Percentiles rank a stretch among this genome's conserved stretches.
These are phyloP conservation scores for Mythimna impura DNA, from an alignment of 2,888 invertebrate species.

Conservation along the genomic window DNA sequence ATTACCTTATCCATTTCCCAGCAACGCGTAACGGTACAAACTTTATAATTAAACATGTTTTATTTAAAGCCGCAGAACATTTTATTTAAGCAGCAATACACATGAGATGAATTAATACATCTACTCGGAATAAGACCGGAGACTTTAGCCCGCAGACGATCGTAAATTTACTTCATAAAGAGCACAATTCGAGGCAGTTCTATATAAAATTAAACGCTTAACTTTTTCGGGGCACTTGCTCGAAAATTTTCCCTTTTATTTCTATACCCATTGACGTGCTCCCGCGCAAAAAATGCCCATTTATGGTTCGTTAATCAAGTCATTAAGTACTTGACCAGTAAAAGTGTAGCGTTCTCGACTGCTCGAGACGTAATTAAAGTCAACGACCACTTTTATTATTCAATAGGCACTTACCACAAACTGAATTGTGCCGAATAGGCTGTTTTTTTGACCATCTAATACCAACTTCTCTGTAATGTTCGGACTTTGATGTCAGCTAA, in stretches of 20 bases:
- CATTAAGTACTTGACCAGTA: constrained; percentile 68
- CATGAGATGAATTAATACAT: constrained; percentile 60
- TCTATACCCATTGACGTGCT: constrained; percentile 53
- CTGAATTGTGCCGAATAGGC: constrained; percentile 56
- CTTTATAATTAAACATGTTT: constrained; percentile 58
- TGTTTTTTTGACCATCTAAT: constrained; percentile 64
- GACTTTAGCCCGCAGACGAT: constrained; percentile 56
- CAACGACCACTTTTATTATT: constrained; percentile 67
- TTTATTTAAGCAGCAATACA: constrained; percentile 48
- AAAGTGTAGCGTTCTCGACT: constrained; percentile 57
- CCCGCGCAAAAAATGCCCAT: constrained; percentile 62
- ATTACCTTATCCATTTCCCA: constrained; percentile 22
- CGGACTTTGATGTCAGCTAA: constrained; percentile 66
- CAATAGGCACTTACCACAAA: constrained; percentile 65
- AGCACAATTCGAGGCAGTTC: constrained; percentile 50
- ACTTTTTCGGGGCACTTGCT: constrained; percentile 48
- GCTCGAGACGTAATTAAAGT: constrained; percentile 70
- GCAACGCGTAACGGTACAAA: constrained; percentile 30
- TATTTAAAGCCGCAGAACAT: constrained; percentile 47
- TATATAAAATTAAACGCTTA: constrained; percentile 60
- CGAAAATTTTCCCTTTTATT: constrained; percentile 56
- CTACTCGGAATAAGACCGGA: constrained; percentile 41
- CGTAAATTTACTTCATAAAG: constrained; percentile 63
- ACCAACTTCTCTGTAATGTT: constrained; percentile 60
- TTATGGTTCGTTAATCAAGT: constrained; percentile 76